These are phyloP conservation scores for Pterois miles DNA, from an alignment of 2,797 vertebrate genomes.

Conservation along the genomic window DNA sequence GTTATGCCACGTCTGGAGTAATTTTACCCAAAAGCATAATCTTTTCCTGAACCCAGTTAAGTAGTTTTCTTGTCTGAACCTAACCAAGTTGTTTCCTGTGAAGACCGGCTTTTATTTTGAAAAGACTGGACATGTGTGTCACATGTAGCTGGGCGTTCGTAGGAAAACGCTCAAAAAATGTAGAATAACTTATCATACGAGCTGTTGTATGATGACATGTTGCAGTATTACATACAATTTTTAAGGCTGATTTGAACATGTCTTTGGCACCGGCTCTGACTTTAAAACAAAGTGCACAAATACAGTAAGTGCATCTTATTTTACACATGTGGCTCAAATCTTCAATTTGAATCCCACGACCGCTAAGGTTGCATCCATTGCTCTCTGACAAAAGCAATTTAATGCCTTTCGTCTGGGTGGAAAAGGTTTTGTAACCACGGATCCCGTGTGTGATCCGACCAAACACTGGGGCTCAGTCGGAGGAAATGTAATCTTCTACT, in stretches of 20 bases:
- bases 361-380: not conserved
- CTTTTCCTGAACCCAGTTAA: too few species aligned
- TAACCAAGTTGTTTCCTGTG: too few species aligned
- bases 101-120: too few species aligned
- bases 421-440: conserved; percentile 20
- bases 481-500: conserved; percentile 55
- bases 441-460: conserved; percentile 22
- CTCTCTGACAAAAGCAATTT: conserved; percentile 42
- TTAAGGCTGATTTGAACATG: not conserved
- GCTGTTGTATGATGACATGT: not conserved
- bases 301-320: conserved; percentile 10
- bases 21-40: too few species aligned
- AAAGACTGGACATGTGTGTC: too few species aligned
- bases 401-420: conserved; percentile 2
- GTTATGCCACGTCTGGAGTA: too few species aligned
- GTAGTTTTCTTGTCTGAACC: too few species aligned
- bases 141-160: too few species aligned
- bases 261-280: conserved; percentile 1
- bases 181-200: too few species aligned
- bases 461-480: conserved; percentile 27
- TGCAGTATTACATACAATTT: not conserved
- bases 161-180: too few species aligned
- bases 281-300: not conserved
- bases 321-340: not conserved
- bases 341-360: conserved; percentile 3